These are phyloP conservation scores for Erpornis zantholeuca DNA, from an alignment of 2,113 vertebrate species.

Conservation along the genomic window DNA sequence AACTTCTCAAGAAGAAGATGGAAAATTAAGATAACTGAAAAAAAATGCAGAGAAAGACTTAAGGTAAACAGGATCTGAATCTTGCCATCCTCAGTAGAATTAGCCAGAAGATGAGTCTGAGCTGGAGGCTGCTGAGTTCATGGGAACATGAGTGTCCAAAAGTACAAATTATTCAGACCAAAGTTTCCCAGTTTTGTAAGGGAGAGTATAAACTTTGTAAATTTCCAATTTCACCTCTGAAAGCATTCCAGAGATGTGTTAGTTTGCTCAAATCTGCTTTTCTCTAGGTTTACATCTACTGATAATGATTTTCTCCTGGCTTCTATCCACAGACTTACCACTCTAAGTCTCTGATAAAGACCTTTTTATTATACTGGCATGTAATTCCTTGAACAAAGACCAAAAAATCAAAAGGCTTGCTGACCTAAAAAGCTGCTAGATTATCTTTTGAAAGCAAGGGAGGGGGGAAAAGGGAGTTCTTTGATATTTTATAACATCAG, in stretches of 20 bases:
- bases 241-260: background rate
- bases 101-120: background rate
- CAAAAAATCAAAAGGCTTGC: background rate
- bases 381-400: conserved; percentile 11
- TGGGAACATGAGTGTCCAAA: background rate
- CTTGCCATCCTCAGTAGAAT: background rate
- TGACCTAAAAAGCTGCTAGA: background rate
- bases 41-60: background rate
- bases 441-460: background rate
- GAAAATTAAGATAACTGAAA: background rate
- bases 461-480: background rate
- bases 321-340: background rate
- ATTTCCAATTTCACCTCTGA: background rate
- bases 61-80: background rate
- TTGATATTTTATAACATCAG: background rate
- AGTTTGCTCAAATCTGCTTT: background rate
- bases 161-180: background rate
- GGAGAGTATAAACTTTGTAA: background rate
- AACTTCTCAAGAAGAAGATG: background rate
- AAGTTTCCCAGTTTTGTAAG: background rate
- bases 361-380: background rate
- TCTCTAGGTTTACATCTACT: background rate
- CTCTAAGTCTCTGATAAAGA: conserved; percentile 2
- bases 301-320: background rate
- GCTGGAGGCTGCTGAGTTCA: background rate